Evolutionary conservation across 64 coral and sea anemone genomes (phyloP).

Genomic region (Stylophora pistillata): DNA sequence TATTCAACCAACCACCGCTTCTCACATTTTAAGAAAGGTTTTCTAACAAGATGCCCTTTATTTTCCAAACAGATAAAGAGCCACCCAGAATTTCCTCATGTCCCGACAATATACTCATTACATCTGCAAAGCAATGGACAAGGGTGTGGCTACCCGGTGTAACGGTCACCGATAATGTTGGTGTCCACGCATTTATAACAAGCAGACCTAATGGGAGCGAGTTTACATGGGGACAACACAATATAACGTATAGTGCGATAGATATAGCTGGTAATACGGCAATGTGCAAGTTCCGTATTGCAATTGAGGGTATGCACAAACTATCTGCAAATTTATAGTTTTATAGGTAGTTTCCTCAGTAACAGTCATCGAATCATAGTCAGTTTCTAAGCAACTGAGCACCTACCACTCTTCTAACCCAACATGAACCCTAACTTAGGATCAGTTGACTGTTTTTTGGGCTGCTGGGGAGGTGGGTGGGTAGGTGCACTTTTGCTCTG

Average conservation of each 20-base stretch:
- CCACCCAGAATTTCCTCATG: background rate
- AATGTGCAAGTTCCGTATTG: constrained; percentile 10
- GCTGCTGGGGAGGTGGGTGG: too few relatives aligned
- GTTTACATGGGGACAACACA: constrained; percentile 23
- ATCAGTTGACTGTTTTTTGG: background rate
- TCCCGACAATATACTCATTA: background rate
- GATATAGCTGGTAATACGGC: constrained; percentile 47
- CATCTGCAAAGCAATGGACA: background rate
- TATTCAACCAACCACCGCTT: too few relatives aligned
- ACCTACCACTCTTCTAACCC: too few relatives aligned
- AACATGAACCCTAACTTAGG: background rate
- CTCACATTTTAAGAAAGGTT: too few relatives aligned
- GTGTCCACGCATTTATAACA: background rate
- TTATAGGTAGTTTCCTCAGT: too few relatives aligned
- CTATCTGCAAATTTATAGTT: too few relatives aligned
- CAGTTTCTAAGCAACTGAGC: too few relatives aligned
- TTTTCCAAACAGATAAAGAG: constrained; percentile 32
- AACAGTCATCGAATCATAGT: too few relatives aligned
- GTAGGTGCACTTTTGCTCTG: too few relatives aligned
- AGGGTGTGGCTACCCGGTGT: constrained; percentile 8
- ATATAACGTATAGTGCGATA: constrained; percentile 46
- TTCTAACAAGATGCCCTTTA: too few relatives aligned
- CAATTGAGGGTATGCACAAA: constrained; percentile 19
- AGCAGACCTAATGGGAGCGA: constrained; percentile 1
- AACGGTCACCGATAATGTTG: constrained; percentile 41